These are phyloP conservation scores for Penaeus monodon DNA, from an alignment of 2,888 invertebrate genomes.

Conservation along the genomic window DNA sequence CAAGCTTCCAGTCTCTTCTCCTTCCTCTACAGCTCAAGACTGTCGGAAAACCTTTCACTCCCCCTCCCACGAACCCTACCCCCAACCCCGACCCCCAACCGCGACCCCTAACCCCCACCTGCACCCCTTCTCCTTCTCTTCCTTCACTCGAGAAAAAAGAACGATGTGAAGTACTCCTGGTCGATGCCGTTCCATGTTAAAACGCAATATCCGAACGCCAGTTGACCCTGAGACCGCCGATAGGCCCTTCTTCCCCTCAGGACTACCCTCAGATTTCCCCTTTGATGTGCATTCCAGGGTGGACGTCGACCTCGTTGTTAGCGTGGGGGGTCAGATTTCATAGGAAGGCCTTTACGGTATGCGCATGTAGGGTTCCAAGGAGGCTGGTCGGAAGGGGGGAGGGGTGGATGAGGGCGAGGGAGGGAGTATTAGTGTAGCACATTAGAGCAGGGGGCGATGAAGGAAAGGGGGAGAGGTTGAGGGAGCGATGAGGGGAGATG, in stretches of 20 bases:
- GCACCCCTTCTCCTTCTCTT: no score
- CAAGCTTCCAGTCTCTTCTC: no score
- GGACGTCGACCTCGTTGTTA: neutral
- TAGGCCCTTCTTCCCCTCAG: slow-evolving; percentile 10
- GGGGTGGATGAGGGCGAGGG: neutral
- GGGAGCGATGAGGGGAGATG: neutral
- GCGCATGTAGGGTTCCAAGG: neutral
- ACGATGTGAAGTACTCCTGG: neutral
- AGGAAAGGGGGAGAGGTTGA: no score
- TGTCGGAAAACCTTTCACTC: no score
- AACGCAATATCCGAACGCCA: slow-evolving; percentile 24
- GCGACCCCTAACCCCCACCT: neutral
- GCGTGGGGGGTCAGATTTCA: neutral
- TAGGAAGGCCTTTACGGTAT: neutral
- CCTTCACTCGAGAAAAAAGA: neutral
- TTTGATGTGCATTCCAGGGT: slow-evolving; percentile 27
- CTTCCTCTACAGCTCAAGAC: no score
- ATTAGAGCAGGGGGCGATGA: neutral
- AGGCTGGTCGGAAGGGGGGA: neutral
- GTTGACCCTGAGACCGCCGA: slow-evolving; percentile 22
- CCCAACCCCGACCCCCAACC: no score
- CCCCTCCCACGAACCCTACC: no score
- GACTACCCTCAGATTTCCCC: neutral
- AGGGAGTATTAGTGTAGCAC: neutral
- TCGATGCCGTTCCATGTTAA: neutral